Conservation (phyloP, 37 sponge, comb jelly and placozoan genomes). For the Dysidea cf. avara region DNA sequence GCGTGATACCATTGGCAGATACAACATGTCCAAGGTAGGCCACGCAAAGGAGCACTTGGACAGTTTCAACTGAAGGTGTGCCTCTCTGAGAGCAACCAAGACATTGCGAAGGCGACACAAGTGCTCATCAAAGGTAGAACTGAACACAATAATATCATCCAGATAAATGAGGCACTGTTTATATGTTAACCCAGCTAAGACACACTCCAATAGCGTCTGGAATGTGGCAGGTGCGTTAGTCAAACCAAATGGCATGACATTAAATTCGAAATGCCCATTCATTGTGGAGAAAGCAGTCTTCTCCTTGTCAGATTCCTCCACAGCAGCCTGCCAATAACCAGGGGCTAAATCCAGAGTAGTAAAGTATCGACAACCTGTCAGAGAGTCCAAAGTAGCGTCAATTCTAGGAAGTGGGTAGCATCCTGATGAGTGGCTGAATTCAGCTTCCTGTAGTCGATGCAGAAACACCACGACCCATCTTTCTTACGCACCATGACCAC, state of each 20-base stretch:
- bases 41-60: no score
- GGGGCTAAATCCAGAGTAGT: constrained; percentile 1
- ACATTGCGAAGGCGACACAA: not conserved
- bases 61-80: no score
- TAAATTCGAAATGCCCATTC: not conserved
- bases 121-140: not conserved
- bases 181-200: not conserved
- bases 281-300: constrained; percentile 1
- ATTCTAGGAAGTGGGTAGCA: constrained; percentile 3
- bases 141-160: not conserved
- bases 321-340: not conserved
- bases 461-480: no score
- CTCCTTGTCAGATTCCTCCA: not conserved
- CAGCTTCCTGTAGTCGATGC: no score
- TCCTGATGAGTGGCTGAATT: no score
- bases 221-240: not conserved
- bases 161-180: not conserved
- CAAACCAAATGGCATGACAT: constrained; percentile 6
- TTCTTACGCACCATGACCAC: no score
- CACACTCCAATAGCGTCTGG: not conserved
- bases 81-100: no score
- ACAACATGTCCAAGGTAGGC: no score
- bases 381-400: not conserved
- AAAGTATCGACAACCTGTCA: not conserved
- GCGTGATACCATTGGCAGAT: no score